Base-by-base conservation (phyloP, 2,113 vertebrate species). In the Lampris megalopsis region DNA sequence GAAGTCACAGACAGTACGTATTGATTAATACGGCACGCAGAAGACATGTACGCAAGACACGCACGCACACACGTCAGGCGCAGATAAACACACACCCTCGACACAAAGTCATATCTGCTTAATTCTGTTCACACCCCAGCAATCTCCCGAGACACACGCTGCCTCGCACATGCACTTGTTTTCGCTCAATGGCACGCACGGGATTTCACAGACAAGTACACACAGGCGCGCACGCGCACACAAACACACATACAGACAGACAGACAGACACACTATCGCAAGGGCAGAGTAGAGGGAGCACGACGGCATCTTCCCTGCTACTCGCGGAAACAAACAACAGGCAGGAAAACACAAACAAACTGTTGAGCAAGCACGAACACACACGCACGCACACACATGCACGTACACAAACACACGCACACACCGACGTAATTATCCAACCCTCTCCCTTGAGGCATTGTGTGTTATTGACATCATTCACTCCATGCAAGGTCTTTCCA, bases 381-480 rank as follows among this genome's bases (percentile, higher is more conserved):
- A 59, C 62, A 54, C 57, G 42, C 73, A 63, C 60, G 71, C 76
- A 83, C 70, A 70, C 48, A 73, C 70, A 75, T 52, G 47, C 73
- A 36, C 37, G 50, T 57, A 40, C 61, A 60, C 65, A 67, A 71
- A 69, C 67, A 68, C 45, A 71, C 73, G 53, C 63, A 76, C 52
- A 84, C 53, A 69, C 67, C 35, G 13, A 52, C 59, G 67, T 74
- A 70, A 73, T 77, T 83, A 80, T 80, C 72, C 82, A 71, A n/a
- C 42, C 60, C 75, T 72, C 61, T 70, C 38, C 77, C 79, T 65
- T 69, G 58, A 80, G 75, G 71, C 87, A 81, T 81, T 83, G 79
- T 75, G 82, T 90, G 84, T 89, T 83, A 89, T 87, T 90, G 87
- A 88, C 90, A 91, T 90, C 82, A 86, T 78, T 88, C 78, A 68